Evolutionary conservation across 2,888 invertebrate species (phyloP).

Genomic region (Plebejus melissa): DNA sequence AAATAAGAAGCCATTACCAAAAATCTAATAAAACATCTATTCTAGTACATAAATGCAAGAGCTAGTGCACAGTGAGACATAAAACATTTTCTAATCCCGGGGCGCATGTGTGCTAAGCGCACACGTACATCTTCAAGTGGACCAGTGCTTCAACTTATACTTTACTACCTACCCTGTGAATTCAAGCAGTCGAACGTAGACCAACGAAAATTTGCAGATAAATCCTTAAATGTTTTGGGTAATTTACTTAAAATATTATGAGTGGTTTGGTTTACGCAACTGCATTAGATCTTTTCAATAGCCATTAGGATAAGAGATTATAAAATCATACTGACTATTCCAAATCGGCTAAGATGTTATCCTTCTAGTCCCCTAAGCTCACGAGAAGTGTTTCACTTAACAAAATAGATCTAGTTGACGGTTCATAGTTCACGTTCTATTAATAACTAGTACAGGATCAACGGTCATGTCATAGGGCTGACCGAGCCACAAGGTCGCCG

Average conservation of each 20-base stretch:
- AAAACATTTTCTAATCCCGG: conserved; percentile 27
- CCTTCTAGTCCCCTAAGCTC: background rate
- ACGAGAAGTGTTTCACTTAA: background rate
- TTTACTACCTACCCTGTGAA: conserved; percentile 57
- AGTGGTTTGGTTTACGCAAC: background rate
- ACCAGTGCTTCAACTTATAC: conserved; percentile 55
- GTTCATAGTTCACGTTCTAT: conserved; percentile 25
- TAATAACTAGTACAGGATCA: conserved; percentile 50
- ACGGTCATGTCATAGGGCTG: conserved; percentile 59
- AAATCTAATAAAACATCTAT: background rate
- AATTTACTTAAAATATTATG: background rate
- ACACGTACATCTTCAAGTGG: conserved; percentile 60
- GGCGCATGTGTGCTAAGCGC: conserved; percentile 39
- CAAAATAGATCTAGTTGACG: conserved; percentile 7
- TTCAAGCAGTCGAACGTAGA: conserved; percentile 62
- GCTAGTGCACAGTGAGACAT: background rate
- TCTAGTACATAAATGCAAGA: conserved; percentile 1
- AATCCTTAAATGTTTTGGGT: conserved; percentile 21
- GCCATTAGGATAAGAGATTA: background rate
- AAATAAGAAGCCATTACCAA: background rate
- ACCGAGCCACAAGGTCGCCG: conserved; percentile 55
- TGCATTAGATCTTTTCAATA: no score
- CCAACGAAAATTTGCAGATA: conserved; percentile 40
- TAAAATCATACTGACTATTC: background rate
- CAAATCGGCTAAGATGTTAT: background rate